These are phyloP conservation scores for Phaethon lepturus DNA, from an alignment of 2,113 vertebrate species.

Conservation along the genomic window DNA sequence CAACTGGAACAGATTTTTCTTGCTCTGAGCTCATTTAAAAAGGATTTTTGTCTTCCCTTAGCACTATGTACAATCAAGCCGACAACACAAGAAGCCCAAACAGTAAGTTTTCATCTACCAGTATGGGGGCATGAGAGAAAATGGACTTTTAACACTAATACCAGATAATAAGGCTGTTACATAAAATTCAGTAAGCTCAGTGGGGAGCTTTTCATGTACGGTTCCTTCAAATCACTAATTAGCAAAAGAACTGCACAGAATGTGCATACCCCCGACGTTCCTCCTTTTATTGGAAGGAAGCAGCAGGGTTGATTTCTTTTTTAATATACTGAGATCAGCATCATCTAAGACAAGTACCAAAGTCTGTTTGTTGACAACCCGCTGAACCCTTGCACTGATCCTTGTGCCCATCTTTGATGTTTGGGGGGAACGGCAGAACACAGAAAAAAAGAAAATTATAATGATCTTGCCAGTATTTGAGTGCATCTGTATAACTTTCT, in stretches of 20 bases:
- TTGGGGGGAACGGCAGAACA: not conserved
- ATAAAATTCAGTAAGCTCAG: conserved; percentile 37
- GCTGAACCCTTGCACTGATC: not conserved
- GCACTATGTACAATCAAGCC: not conserved
- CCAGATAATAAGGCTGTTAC: conserved; percentile 54
- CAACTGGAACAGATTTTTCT: not conserved
- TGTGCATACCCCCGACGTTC: not conserved
- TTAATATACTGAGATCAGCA: not conserved
- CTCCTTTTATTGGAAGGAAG: conserved; percentile 8
- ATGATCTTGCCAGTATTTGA: not conserved
- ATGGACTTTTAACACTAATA: conserved; percentile 56
- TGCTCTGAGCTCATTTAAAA: conserved; percentile 7
- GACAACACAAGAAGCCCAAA: not conserved
- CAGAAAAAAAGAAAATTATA: not conserved
- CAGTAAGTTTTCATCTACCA: not conserved
- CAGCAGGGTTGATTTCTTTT: not conserved
- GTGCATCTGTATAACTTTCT: not conserved
- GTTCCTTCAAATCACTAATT: conserved; percentile 35
- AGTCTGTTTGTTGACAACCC: not conserved
- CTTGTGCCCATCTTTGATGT: not conserved
- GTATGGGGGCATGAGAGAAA: not conserved
- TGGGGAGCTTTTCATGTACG: not conserved
- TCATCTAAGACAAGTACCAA: not conserved
- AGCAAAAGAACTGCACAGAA: conserved; percentile 11
- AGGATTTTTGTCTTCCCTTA: not conserved